Conservation (phyloP, 1,140 invertebrate species). For the Maniola jurtina region DNA sequence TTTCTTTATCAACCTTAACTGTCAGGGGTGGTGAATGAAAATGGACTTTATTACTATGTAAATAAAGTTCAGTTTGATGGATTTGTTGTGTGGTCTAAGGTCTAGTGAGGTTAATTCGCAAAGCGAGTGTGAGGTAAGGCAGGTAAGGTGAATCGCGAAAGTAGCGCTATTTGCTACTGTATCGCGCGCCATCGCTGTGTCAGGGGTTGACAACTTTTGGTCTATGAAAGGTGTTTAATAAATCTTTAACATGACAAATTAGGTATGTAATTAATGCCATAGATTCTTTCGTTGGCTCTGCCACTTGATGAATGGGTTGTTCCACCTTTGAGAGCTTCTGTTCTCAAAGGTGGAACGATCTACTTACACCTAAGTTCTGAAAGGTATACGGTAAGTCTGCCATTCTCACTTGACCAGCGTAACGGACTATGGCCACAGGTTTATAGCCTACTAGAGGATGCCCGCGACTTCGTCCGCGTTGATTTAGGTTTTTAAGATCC, state of each 20-base stretch:
- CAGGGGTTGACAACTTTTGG: conserved; percentile 51
- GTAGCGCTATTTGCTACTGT: conserved; percentile 76
- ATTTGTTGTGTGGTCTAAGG: conserved; percentile 26
- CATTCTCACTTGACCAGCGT: too few relatives aligned
- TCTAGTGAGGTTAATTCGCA: conserved; percentile 49
- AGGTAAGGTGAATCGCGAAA: conserved; percentile 72
- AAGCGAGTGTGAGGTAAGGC: conserved; percentile 69
- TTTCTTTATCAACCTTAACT: conserved; percentile 45
- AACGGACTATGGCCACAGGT: too few relatives aligned
- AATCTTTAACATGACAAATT: neutral
- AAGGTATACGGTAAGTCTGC: too few relatives aligned
- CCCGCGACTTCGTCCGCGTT: too few relatives aligned
- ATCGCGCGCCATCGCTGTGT: conserved; percentile 70
- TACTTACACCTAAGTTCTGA: too few relatives aligned
- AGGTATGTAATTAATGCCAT: neutral
- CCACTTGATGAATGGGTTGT: too few relatives aligned
- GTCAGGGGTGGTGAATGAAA: conserved; percentile 20
- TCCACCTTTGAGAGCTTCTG: too few relatives aligned
- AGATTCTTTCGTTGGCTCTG: too few relatives aligned
- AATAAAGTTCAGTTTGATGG: conserved; percentile 42
- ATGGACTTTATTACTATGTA: conserved; percentile 13
- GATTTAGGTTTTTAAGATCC: too few relatives aligned
- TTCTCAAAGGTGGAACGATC: too few relatives aligned
- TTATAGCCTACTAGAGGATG: too few relatives aligned
- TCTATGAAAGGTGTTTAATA: conserved; percentile 9